Base-by-base conservation (phyloP, 2,797 vertebrate species). In the Paramormyrops hopkinsi region DNA sequence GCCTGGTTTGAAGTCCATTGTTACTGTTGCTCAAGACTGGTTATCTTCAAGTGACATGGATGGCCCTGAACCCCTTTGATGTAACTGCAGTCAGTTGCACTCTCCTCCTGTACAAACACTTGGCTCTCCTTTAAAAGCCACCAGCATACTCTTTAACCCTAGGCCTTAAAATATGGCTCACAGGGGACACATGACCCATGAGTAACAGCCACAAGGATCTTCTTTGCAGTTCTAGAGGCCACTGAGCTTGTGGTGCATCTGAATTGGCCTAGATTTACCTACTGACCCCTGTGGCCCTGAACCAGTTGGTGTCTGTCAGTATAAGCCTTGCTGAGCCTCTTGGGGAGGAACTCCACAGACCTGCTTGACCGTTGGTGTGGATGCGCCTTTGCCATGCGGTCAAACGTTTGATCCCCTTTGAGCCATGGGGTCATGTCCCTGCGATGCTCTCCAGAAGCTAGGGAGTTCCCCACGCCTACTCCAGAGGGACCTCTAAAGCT, bases 401-500 rank as follows among this genome's bases (percentile, higher is more conserved):
- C 37, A 65, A 41, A 65, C 29, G 54, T 88, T 88, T 88, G 37
- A 88, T 88, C 86, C 59, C 7, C 25, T 53, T 62, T 62, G 56
- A 19, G 54, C 56, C 22, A 22, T 44, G 86, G 56, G 37, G 56
- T 65, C 56, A 46, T 9, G 56, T 88, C 86, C 9, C 86, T n/a
- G 17, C 53, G 41, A 48, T 88, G 54, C 56, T 62, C 9, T 46
- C 54, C 86, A 88, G 56, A 88, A 44, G 8, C 37, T 89, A 87
- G 89, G 89, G 93, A 90, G 87, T 46, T 88, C 90, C 87, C 82
- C 88, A 90, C 90, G 89, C 91, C 90, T 91, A 69, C 91, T 91
- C 89, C 89, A 88, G 84, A 91, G 92, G 89, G 91, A 89, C 91
- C 89, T 89, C 89, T 90, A 53, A 88, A n/a, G 73, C 84, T 37